Conservation (phyloP, 2,888 invertebrate species). For the Apotomis turbidana region DNA sequence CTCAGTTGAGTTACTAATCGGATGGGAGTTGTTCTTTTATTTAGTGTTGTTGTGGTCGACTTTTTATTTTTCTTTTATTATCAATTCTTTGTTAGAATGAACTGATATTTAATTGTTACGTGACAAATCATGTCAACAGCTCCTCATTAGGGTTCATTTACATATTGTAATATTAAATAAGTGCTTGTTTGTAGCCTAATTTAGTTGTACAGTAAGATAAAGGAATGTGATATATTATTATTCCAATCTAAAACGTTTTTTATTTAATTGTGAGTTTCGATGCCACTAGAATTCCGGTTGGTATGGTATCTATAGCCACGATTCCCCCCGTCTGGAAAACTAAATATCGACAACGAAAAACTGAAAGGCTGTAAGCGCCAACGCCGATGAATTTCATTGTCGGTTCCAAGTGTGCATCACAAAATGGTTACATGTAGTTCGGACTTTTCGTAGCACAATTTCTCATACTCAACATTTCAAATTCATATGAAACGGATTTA, state of each 20-base stretch:
- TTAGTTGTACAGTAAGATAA: conserved; percentile 79
- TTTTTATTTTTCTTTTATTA: conserved; percentile 11
- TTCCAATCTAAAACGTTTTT: conserved; percentile 72
- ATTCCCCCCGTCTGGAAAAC: no score
- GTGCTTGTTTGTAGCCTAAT: conserved; percentile 78
- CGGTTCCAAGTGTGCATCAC: no score
- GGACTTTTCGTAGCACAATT: no score
- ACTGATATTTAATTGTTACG: conserved; percentile 47
- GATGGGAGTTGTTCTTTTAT: not conserved
- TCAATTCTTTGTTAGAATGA: conserved; percentile 25
- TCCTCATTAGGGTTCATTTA: conserved; percentile 31
- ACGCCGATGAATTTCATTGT: no score
- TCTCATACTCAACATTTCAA: no score
- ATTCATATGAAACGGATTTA: no score
- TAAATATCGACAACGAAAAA: no score
- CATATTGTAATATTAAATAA: conserved; percentile 64
- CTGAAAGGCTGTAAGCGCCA: no score
- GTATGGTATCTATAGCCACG: not conserved
- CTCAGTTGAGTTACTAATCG: not conserved
- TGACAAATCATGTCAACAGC: conserved; percentile 40
- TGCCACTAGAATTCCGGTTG: not conserved
- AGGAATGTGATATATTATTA: conserved; percentile 84
- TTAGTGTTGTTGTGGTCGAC: conserved; percentile 15
- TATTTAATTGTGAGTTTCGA: conserved; percentile 47
- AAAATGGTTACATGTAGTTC: no score